A percentile compares a stretch with the other conserved stretches of the same genome.
Evolutionary conservation across 30 jellyfish, hydroid and myxozoan species (phyloP).

Genomic region (Calvadosia cruxmelitensis): DNA sequence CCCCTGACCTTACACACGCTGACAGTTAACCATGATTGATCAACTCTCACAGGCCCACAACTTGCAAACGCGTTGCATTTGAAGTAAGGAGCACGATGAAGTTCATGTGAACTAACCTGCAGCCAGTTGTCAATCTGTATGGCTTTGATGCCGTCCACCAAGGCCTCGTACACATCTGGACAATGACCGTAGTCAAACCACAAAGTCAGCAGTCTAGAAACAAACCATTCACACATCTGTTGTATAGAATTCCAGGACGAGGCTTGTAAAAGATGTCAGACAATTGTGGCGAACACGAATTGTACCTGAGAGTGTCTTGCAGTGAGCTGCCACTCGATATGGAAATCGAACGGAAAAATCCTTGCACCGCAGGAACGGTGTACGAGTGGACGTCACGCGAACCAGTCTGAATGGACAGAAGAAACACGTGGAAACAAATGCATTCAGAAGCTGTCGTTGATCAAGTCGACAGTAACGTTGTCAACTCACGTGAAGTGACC

Average conservation of each 20-base stretch:
- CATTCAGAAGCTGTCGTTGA: too few relatives aligned
- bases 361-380: constrained; percentile 95
- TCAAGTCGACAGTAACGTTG: too few relatives aligned
- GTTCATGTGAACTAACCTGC: constrained; percentile 54
- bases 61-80: too few relatives aligned
- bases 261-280: too few relatives aligned
- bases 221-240: neutral
- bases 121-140: constrained; percentile 97
- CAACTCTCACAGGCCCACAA: too few relatives aligned
- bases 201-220: constrained; percentile 64
- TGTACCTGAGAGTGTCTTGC: constrained; percentile 89
- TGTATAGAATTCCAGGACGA: too few relatives aligned
- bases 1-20: too few relatives aligned
- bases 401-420: constrained; percentile 15
- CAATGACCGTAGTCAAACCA: constrained; percentile 96
- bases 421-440: neutral
- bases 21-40: too few relatives aligned
- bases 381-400: constrained; percentile 51
- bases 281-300: too few relatives aligned
- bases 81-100: too few relatives aligned
- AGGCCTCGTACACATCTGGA: constrained; percentile 77
- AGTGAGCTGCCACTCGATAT: constrained; percentile 66
- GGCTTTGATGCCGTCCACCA: constrained; percentile 79
- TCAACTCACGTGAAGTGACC: too few relatives aligned
- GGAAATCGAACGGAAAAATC: constrained; percentile 84